Evolutionary conservation across 1,140 invertebrate species (phyloP), one percentile per base, ranked within the genome.

Genomic region (Bombus sibiricus): DNA sequence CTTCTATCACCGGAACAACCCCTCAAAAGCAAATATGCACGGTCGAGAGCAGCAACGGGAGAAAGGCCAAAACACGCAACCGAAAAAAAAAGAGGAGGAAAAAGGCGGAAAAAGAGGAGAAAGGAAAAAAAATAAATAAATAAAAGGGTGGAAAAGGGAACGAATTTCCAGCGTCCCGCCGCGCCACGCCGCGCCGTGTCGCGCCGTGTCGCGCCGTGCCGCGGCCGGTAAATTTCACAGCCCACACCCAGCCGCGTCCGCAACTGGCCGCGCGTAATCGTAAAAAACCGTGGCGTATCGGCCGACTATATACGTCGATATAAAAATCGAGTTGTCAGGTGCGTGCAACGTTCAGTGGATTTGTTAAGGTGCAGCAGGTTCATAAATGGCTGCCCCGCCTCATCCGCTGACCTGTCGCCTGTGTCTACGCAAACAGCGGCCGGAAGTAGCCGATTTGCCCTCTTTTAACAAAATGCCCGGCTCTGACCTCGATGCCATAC

Each of bases 351-450:
- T 59, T 78, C 59, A 85, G 75, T 85, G 80, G 89, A 90, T 90
- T 85, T 83, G 89, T 83, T 74, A 90, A 91, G 90, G 90, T 88
- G 90, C 90, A 91, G 90, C 89, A 90, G 89, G 89, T 91, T 91
- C 89, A 91, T 91, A 90, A 91, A 91, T 80, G 84, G 68, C 71
- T 71, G 90, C 90, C 90, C 89, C 87, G 87, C 90, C 90, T 91
- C 88, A 91, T 91, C 90, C 90, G 90, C 87, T 91, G 87, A 91
- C 89, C 90, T 90, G 89, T 90, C 87, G 86, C 37, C 73, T 73
- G 64, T 18, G 32, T 34, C 18, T 25, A 47, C 83, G 83, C 82
- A 84, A 88, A 90, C 86, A 81, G 68, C 47, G 75, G 62, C 81
- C 90, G 90, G 90, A 90, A 91, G 79, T 68, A 47, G 81, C 69